Base-by-base conservation (phyloP, 2,888 invertebrate species). In the Homarus gammarus region DNA sequence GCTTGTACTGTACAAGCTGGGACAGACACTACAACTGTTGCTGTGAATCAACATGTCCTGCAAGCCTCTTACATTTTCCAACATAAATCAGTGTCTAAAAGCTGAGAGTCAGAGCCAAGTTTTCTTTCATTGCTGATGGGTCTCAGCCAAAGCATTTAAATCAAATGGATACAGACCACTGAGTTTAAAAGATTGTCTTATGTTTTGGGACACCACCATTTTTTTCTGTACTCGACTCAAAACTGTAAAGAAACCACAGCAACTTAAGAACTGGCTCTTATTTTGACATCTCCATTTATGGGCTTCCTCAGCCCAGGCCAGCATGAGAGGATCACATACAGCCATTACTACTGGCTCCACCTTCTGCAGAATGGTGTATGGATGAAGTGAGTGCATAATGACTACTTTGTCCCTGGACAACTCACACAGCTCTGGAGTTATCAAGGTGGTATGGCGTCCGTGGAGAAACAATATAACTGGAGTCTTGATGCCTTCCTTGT, bases 201-300 rank as follows among this genome's bases (percentile, higher is more conserved):
- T 72, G 8, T 40, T 72, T 10, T 72, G 18, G 36, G 72, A 40
- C 1, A 0, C n/a, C 2, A 72, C 22, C 22, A 36, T 38, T 8
- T 40, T 38, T 22, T n/a, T n/a, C n/a, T n/a, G 38, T n/a, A 72
- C 72, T 72, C 72, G 15, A n/a, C 40, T 72, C 72, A 72, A 72
- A 36, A 72, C 72, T n/a, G 38, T 12, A 27, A 72, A 40, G 18
- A 72, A 72, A 72, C 40, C 72, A 36, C 2, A 22, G 5, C 18
- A 72, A 40, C 36, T 36, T 27, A 72, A 36, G 36, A 36, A 15
- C 6, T 22, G 22, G 36, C 22, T 38, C 18, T 40, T 40, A 15
- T 36, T 38, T 40, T 72, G 36, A 40, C 18, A 36, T 40, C 38
- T 72, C 72, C 72, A 72, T 40, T 72, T 36, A 18, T 40, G 36